Percentiles rank a stretch among this genome's conserved stretches.
Conservation (phyloP, 2,888 invertebrate species). For the Andrena bucephala region DNA sequence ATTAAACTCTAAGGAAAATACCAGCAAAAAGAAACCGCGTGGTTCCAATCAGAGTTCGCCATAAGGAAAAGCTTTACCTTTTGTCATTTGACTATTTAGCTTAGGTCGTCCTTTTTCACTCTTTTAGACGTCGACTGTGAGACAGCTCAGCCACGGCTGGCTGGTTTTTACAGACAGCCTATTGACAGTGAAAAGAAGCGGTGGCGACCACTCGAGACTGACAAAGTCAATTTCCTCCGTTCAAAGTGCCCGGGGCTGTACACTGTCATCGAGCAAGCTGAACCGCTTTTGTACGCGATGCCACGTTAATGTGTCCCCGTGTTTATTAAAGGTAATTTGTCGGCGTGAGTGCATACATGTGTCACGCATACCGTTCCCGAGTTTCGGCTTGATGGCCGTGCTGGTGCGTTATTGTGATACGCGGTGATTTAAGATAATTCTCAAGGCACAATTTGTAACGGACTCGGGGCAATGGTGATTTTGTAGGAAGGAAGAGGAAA, state of each 20-base stretch:
- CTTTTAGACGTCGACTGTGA: conserved; percentile 11
- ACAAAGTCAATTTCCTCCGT: conserved; percentile 67
- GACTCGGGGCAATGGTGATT: neutral
- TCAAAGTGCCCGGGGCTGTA: conserved; percentile 48
- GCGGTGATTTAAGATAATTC: conserved; percentile 18
- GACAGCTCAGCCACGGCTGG: conserved; percentile 25
- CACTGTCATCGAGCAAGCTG: conserved; percentile 56
- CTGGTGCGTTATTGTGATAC: conserved; percentile 2
- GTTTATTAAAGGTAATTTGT: conserved; percentile 54
- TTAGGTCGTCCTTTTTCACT: conserved; percentile 2
- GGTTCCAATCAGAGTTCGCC: no score
- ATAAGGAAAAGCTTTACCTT: no score
- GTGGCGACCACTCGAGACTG: conserved; percentile 57
- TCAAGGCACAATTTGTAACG: neutral
- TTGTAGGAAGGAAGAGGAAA: neutral
- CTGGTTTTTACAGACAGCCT: conserved; percentile 59
- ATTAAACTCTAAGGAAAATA: no score
- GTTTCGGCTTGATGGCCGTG: conserved; percentile 16
- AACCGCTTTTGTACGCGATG: conserved; percentile 41
- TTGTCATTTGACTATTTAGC: neutral
- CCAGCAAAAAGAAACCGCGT: no score
- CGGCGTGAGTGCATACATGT: conserved; percentile 26
- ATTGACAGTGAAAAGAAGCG: conserved; percentile 63
- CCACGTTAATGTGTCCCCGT: conserved; percentile 40
- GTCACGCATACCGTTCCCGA: conserved; percentile 6